A percentile compares a stretch with the other conserved stretches of the same genome.
Conservation (phyloP, 2,888 invertebrate species). For the Tetramorium bicarinatum region DNA sequence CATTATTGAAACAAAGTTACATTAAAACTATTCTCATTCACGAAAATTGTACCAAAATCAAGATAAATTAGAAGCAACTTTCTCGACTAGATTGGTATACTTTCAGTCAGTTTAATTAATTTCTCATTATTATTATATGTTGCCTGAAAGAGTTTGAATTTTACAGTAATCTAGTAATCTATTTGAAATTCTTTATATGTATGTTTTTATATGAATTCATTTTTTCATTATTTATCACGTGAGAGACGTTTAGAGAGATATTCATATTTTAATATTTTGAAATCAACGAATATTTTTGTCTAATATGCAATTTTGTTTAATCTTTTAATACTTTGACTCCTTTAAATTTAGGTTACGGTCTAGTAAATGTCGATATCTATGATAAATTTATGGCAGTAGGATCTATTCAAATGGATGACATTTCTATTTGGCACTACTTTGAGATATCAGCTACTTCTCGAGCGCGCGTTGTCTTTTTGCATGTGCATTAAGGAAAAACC, state of each 20-base stretch:
- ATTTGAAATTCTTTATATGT: not conserved
- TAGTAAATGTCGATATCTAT: conserved; percentile 39
- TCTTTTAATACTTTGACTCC: conserved; percentile 8
- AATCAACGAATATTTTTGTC: not conserved
- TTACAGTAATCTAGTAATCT: not conserved
- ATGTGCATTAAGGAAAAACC: conserved; percentile 55
- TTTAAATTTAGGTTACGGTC: conserved; percentile 46
- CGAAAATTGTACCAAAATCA: conserved; percentile 6
- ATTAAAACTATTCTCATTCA: conserved; percentile 14
- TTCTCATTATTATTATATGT: not conserved
- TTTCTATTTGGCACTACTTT: conserved; percentile 54
- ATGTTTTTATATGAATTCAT: not conserved
- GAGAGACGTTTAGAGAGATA: not conserved
- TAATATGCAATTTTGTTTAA: not conserved
- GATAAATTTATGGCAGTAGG: conserved; percentile 37
- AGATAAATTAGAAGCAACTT: conserved; percentile 3
- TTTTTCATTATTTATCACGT: not conserved
- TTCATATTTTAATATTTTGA: not conserved
- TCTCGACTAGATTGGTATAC: not conserved
- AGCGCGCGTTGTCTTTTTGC: conserved; percentile 50
- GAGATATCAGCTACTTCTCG: conserved; percentile 55
- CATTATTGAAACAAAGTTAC: conserved; percentile 34
- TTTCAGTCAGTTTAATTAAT: not conserved
- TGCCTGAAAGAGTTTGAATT: conserved; percentile 14
- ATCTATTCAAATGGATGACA: conserved; percentile 57